Evolutionary conservation across 2,797 vertebrate species (phyloP), one percentile per base, ranked within the genome.

Genomic region (Champsocephalus esox): DNA sequence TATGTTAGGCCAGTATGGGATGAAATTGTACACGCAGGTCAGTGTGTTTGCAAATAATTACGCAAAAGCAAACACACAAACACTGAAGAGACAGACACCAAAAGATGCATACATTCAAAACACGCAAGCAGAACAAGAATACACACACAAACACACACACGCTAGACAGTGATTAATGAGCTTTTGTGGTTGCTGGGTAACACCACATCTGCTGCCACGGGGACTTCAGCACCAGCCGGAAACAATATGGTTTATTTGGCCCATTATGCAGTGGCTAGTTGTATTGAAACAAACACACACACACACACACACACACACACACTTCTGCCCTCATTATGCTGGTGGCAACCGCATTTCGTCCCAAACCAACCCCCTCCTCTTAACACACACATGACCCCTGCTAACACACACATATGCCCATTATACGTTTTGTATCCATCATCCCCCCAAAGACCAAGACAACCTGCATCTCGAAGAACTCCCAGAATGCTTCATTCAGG

Each of bases 121-220:
- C 56, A 75, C 19, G 12, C 56, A 5, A 41, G 17, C 32, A 54
- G 41, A 80, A 68, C 62, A 74, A 70, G 50, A 73, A 57, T 32
- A 32, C 59, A 56, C 43, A 67, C 66, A 66, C 62, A 64, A 24
- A 61, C 50, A 55, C 73, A 73, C 79, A 54, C 38, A 45, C 13
- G 1, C 58, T 59, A 68, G 92, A 91, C 89, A 87, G 77, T 93
- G 94, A 95, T 94, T 92, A 94, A 95, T 93, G 90, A 92, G 88
- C 77, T 90, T 90, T 83, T 84, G 90, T 87, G 86, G 90, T 82
- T 80, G 81, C 86, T 87, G 83, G 74, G 85, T 90, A 89, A 87
- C 81, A 76, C 81, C 88, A 88, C 94, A 95, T 94, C 93, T 95
- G 94, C 94, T 92, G 77, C 90, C 79, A 79, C 52, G n/a, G 78